Base-by-base conservation (phyloP, 1,140 invertebrate genomes). In the Halictus rubicundus region DNA sequence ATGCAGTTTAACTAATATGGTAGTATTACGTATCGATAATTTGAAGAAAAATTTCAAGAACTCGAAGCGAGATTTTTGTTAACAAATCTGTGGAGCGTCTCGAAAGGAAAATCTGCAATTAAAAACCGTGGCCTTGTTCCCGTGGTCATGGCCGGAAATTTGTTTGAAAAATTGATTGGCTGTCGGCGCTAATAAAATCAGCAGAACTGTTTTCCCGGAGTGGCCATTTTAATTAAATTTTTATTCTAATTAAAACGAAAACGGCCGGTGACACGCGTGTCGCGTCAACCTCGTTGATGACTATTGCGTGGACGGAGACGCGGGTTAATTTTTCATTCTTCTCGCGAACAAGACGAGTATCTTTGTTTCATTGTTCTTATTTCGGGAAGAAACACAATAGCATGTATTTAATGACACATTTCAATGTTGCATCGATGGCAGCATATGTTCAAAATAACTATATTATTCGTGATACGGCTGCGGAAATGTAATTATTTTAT, bases 101-200 rank as follows among this genome's bases (percentile, higher is more conserved):
- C 19, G 64, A 39, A 25, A 66, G 64, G 10, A 66, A 25, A 46
- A 46, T 46, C 5, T 25, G 64, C 64, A 46, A 66, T 66, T 66
- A 66, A 46, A 46, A 46, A 25, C 10, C 0, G n/a, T n/a, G 19
- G 19, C 7, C 54, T 9, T n/a, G 42, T 25, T n/a, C 21, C n/a
- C 37, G n/a, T n/a, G 8, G 64, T 5, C 3, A 14, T 10, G 5
- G 12, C 23, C 8, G 39, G n/a, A 46, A 46, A 46, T 66, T 46
- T 46, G 64, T 66, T 46, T 46, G 64, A 66, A 66, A 66, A 66
- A 66, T 66, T 66, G 64, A 66, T 66, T 66, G 64, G 64, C 64
- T 9, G n/a, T n/a, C 39, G 39, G 9, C n/a, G 39, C 64, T 42
- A 66, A 46, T 39, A n/a, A 61, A 72, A 27, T 32, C 32, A 32